Evolutionary conservation across 2,797 vertebrate species (phyloP).

Genomic region (Poliocrania exsul): DNA sequence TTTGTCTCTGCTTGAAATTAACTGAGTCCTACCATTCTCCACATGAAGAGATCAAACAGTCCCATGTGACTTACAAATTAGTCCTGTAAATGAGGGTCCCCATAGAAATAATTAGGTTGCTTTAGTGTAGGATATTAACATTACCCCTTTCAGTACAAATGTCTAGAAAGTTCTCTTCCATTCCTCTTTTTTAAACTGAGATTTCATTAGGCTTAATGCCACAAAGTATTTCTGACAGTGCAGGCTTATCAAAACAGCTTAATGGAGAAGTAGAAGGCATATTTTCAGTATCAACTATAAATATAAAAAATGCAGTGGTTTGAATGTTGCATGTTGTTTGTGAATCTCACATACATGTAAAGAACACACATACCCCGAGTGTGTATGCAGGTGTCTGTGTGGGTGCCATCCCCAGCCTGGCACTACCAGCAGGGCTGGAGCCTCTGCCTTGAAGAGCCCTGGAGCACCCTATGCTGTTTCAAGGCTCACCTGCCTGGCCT

Average conservation of each 20-base stretch:
- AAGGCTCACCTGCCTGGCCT: accelerated
- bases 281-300: background rate
- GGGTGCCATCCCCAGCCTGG: background rate
- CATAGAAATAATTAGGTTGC: background rate
- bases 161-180: background rate
- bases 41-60: constrained; percentile 21
- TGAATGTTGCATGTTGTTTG: background rate
- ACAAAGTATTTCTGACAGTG: background rate
- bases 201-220: background rate
- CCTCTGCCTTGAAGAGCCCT: background rate
- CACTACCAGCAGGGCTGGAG: accelerated
- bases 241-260: background rate
- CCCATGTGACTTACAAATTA: constrained; percentile 30
- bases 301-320: background rate
- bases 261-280: accelerated
- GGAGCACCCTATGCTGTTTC: no score
- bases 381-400: accelerated
- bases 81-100: constrained; percentile 1
- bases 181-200: background rate
- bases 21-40: background rate
- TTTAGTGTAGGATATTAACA: background rate
- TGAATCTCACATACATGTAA: accelerated
- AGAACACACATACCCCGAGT: accelerated
- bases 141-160: background rate
- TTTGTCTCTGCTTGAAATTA: constrained; percentile 52